phyloP scores from a whole-genome alignment of 2,888 invertebrate genomes.

The Tethea ocularis region DNA sequence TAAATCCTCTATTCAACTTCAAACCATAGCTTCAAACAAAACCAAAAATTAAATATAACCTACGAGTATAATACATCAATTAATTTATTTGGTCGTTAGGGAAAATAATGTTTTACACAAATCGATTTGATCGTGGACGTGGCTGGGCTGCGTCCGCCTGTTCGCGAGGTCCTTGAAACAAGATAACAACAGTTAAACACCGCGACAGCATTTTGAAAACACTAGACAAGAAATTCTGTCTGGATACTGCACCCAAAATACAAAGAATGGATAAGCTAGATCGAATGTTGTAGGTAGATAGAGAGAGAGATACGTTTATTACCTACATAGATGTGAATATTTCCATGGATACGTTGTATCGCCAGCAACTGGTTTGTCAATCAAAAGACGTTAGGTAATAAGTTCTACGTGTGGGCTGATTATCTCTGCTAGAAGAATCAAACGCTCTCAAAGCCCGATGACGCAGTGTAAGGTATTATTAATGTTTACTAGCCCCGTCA shows the following conservation, averaged over 20 bases:
- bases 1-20: no score
- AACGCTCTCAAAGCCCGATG: conserved; percentile 36
- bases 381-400: conserved; percentile 14
- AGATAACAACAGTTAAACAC: no score
- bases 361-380: conserved; percentile 23
- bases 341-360: conserved; percentile 27
- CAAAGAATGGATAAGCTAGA: no score
- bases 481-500: conserved; percentile 27
- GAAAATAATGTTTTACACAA: background rate
- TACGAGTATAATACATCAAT: no score
- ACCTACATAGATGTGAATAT: conserved; percentile 21
- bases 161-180: no score
- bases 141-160: no score
- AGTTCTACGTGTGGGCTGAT: conserved; percentile 23
- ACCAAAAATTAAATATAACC: no score
- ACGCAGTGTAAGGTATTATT: conserved; percentile 36
- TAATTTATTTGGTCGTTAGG: no score
- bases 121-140: no score
- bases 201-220: no score
- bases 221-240: no score
- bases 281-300: background rate
- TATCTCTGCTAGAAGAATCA: conserved; percentile 22
- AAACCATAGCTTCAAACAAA: no score
- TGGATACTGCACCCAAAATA: background rate
- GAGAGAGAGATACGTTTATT: background rate